Conservation (phyloP, 2,888 invertebrate species). For the Cosmopolites sordidus region DNA sequence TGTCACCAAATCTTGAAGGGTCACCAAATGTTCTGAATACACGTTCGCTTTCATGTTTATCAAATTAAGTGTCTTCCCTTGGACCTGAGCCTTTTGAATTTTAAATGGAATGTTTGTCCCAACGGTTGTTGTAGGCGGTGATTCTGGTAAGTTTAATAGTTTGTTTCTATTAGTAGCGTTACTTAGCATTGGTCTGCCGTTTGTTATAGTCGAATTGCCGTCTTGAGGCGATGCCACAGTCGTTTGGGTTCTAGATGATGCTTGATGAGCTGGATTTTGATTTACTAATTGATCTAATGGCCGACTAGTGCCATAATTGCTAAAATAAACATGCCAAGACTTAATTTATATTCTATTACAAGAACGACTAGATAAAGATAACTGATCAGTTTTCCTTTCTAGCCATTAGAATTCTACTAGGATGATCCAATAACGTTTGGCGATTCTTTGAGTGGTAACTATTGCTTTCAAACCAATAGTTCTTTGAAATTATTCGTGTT, state of each 20-base stretch:
- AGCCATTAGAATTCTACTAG: no score
- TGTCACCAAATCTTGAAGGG: conserved; percentile 74
- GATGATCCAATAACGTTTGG: no score
- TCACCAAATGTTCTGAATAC: conserved; percentile 76
- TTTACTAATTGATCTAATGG: conserved; percentile 39
- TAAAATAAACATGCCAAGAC: conserved; percentile 21
- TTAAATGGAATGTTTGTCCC: conserved; percentile 70
- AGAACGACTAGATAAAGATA: no score
- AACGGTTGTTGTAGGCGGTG: conserved; percentile 11
- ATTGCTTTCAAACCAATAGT: no score
- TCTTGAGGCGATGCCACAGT: conserved; percentile 33
- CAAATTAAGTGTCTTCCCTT: conserved; percentile 77
- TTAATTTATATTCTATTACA: no score
- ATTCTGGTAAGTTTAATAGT: conserved; percentile 9
- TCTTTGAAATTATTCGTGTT: no score
- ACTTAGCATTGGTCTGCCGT: conserved; percentile 37
- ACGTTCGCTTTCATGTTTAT: conserved; percentile 84
- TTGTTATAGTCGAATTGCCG: conserved; percentile 36
- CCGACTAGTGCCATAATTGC: conserved; percentile 16
- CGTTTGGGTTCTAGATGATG: conserved; percentile 39
- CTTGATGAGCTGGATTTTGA: conserved; percentile 48
- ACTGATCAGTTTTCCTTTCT: no score
- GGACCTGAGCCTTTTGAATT: conserved; percentile 71
- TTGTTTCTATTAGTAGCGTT: conserved; percentile 25
- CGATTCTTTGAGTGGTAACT: no score